A percentile compares a stretch with the other conserved stretches of the same genome.
phyloP scores from a whole-genome alignment of 2,113 vertebrate species.

The Eclectus roratus region DNA sequence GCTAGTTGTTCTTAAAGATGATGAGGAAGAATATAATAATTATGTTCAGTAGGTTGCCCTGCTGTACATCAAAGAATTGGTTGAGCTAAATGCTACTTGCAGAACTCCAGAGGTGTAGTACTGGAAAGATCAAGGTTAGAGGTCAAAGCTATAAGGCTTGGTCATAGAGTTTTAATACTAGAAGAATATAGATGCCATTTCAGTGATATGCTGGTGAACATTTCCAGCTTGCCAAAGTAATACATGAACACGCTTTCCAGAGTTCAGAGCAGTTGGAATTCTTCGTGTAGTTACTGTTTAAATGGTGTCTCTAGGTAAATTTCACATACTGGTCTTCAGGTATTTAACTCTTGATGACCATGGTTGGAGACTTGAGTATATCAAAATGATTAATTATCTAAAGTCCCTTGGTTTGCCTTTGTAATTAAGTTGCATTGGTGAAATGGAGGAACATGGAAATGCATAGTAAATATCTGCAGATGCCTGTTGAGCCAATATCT shows the following conservation, averaged over 20 bases:
- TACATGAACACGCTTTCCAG: background rate
- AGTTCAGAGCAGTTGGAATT: background rate
- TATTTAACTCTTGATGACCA: background rate
- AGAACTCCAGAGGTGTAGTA: fast-evolving
- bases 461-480: background rate
- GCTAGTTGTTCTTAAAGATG: background rate
- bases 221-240: background rate
- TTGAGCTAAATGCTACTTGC: background rate
- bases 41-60: background rate
- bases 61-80: background rate
- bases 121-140: background rate
- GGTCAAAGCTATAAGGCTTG: background rate
- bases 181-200: background rate
- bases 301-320: background rate
- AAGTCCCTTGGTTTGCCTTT: background rate
- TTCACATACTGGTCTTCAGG: background rate
- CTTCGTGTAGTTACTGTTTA: background rate
- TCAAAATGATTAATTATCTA: background rate
- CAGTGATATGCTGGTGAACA: background rate
- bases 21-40: background rate
- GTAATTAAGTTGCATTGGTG: background rate
- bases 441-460: background rate
- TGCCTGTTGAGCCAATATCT: background rate
- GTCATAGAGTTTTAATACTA: background rate
- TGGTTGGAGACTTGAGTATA: background rate